These are phyloP conservation scores for Takifugu rubripes DNA, from an alignment of 2,797 vertebrate species.

Conservation along the genomic window DNA sequence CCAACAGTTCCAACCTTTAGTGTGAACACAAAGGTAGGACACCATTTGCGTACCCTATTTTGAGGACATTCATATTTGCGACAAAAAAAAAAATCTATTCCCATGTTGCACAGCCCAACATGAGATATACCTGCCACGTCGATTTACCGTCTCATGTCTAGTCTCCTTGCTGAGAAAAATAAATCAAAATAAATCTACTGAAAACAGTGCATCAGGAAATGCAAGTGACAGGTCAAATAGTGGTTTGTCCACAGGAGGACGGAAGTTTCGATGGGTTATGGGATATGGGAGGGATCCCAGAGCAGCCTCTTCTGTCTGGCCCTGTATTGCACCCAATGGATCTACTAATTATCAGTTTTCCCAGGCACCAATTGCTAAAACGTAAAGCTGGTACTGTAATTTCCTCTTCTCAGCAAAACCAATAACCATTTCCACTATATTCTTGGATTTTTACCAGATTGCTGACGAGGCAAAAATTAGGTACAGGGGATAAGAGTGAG, in stretches of 20 bases:
- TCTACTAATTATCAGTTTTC: background rate
- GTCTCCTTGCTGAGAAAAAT: too few relatives aligned
- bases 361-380: background rate
- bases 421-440: background rate
- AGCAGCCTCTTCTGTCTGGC: constrained; percentile 72
- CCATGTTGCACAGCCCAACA: too few relatives aligned
- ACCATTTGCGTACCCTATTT: too few relatives aligned
- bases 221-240: constrained; percentile 50
- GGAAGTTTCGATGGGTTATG: constrained; percentile 71
- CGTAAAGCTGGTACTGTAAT: background rate
- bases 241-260: constrained; percentile 49
- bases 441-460: background rate
- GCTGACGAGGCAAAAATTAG: constrained; percentile 4
- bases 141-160: too few relatives aligned
- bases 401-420: background rate
- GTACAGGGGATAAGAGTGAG: background rate
- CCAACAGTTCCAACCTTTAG: too few relatives aligned
- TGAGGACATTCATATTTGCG: too few relatives aligned
- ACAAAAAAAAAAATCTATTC: too few relatives aligned
- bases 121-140: too few relatives aligned
- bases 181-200: constrained; percentile 26
- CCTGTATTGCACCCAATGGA: constrained; percentile 12
- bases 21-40: too few relatives aligned
- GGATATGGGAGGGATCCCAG: constrained; percentile 72
- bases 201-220: constrained; percentile 46